Percentiles rank a stretch among this genome's conserved stretches.
These are phyloP conservation scores for Prionailurus bengalensis DNA, from an alignment of 2,113 vertebrate species.

Conservation along the genomic window DNA sequence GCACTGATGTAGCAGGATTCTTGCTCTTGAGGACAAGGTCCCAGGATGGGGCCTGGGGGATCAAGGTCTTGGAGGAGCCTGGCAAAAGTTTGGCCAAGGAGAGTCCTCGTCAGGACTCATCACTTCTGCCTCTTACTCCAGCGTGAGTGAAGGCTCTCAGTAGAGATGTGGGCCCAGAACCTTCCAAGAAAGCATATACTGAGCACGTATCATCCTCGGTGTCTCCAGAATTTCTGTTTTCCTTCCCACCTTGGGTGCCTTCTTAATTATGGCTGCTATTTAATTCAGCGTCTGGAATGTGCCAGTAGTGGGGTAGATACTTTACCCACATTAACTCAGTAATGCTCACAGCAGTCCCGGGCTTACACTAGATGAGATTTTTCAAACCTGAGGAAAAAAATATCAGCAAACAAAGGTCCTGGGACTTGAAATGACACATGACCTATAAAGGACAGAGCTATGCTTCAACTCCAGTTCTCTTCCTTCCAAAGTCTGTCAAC, in stretches of 20 bases:
- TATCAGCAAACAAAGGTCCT: neutral
- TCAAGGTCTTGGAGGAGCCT: neutral
- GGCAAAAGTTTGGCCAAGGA: neutral
- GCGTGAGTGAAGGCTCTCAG: neutral
- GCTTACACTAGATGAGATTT: neutral
- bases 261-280: neutral
- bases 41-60: neutral
- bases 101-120: neutral
- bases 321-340: neutral
- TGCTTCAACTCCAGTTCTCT: neutral
- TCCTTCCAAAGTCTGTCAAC: neutral
- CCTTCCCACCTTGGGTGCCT: neutral
- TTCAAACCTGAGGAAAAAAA: neutral
- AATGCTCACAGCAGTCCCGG: neutral
- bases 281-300: neutral
- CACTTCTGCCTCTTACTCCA: neutral
- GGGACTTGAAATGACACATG: neutral
- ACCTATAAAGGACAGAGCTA: neutral
- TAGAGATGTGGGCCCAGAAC: neutral
- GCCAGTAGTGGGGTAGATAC: neutral
- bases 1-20: neutral
- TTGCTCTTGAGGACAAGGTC: neutral
- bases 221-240: neutral
- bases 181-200: neutral
- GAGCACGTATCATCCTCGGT: neutral